Evolutionary conservation across 2,888 invertebrate species (phyloP).

Genomic region (Crepidodera aurea): DNA sequence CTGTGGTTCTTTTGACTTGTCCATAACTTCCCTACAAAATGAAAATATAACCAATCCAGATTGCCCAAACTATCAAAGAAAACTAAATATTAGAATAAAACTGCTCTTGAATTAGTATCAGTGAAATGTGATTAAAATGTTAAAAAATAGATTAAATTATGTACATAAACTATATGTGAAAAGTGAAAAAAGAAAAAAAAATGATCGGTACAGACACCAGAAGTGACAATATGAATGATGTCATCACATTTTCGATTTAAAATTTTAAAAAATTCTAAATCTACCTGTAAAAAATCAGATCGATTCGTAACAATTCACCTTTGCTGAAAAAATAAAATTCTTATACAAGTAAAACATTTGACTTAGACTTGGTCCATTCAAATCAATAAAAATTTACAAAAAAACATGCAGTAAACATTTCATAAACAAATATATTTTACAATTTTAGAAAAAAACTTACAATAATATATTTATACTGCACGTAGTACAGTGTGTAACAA

Average conservation of each 20-base stretch:
- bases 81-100: conserved; percentile 25
- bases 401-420: conserved; percentile 27
- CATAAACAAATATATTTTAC: conserved; percentile 22
- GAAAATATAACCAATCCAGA: neutral
- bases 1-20: neutral
- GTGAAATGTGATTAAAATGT: conserved; percentile 19
- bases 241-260: conserved; percentile 45
- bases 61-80: conserved; percentile 6
- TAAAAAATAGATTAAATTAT: conserved; percentile 29
- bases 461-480: conserved; percentile 39
- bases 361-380: conserved; percentile 31
- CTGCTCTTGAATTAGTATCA: conserved; percentile 18
- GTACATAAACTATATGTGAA: conserved; percentile 21
- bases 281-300: conserved; percentile 37
- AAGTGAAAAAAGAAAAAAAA: conserved; percentile 23
- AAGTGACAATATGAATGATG: conserved; percentile 46
- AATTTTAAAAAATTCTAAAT: conserved; percentile 32
- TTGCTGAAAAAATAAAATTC: conserved; percentile 16
- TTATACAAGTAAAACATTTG: conserved; percentile 20
- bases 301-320: conserved; percentile 32
- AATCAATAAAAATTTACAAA: conserved; percentile 24
- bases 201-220: conserved; percentile 46
- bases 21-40: neutral
- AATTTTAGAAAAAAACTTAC: conserved; percentile 27
- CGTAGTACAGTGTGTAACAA: conserved; percentile 34